A percentile compares a stretch with the other conserved stretches of the same genome.
These are phyloP conservation scores for Drosophila ustulata DNA, from an alignment of 2,888 invertebrate species.

Conservation along the genomic window DNA sequence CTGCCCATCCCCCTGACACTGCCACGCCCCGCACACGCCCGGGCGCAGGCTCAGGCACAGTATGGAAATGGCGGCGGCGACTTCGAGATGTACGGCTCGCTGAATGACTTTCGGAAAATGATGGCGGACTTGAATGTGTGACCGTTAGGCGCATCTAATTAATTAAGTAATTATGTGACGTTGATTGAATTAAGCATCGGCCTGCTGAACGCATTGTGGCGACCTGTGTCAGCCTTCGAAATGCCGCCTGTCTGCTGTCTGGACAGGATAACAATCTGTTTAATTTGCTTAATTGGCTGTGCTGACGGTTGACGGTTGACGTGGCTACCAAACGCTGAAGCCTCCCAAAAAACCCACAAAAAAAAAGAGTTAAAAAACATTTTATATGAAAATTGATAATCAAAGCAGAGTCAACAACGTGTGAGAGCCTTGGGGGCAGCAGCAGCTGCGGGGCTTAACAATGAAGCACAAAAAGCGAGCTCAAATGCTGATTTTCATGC, in stretches of 20 bases:
- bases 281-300: conserved; percentile 81
- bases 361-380: conserved; percentile 3
- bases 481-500: conserved; percentile 30
- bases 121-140: conserved; percentile 90
- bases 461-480: conserved; percentile 14
- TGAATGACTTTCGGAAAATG: conserved; percentile 91
- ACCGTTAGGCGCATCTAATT: conserved; percentile 64
- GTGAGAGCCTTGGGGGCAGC: background rate
- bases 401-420: conserved; percentile 12
- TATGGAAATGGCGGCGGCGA: conserved; percentile 85
- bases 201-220: conserved; percentile 32
- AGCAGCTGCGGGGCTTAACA: conserved; percentile 1
- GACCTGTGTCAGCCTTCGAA: conserved; percentile 6
- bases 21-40: conserved; percentile 86
- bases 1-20: conserved; percentile 96
- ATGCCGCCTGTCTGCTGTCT: conserved; percentile 44
- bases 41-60: conserved; percentile 52
- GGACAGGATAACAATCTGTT: conserved; percentile 75
- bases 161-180: conserved; percentile 76
- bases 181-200: conserved; percentile 69
- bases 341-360: conserved; percentile 5
- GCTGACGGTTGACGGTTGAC: conserved; percentile 71
- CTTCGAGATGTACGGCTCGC: conserved; percentile 90
- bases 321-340: conserved; percentile 50
- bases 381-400: conserved; percentile 41